Conservation (phyloP, 2,797 vertebrate species). For the Lagodon rhomboides region DNA sequence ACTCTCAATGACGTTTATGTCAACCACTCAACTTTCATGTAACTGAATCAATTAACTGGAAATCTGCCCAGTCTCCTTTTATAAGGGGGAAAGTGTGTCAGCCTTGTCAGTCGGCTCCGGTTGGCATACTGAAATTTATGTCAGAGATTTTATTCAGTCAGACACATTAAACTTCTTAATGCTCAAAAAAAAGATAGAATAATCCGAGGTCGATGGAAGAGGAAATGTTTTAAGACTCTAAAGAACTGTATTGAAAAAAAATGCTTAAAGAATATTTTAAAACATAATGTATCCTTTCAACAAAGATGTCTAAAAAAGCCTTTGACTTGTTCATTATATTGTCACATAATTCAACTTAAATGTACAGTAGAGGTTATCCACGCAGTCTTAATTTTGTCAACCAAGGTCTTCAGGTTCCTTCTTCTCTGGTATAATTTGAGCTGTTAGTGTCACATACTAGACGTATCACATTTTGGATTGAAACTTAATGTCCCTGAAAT, state of each 20-base stretch:
- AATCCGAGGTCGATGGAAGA: background rate
- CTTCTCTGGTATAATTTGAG: background rate
- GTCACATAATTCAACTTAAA: background rate
- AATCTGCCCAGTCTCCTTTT: slow-evolving; percentile 28
- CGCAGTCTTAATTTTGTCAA: slow-evolving; percentile 12
- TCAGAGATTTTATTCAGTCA: slow-evolving; percentile 31
- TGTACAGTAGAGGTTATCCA: background rate
- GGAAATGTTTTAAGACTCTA: background rate
- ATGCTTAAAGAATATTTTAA: background rate
- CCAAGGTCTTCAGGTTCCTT: background rate
- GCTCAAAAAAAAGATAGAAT: slow-evolving; percentile 3
- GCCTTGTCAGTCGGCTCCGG: slow-evolving; percentile 25
- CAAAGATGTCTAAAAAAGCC: background rate
- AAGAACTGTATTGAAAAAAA: background rate
- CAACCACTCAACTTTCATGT: slow-evolving; percentile 52
- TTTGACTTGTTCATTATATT: background rate
- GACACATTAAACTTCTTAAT: slow-evolving; percentile 6
- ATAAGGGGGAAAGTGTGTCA: slow-evolving; percentile 50
- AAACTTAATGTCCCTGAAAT: background rate
- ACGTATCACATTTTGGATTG: slow-evolving; percentile 5
- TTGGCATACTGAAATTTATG: slow-evolving; percentile 16
- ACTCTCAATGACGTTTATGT: slow-evolving; percentile 39
- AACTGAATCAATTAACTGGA: slow-evolving; percentile 47
- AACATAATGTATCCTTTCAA: slow-evolving; percentile 12
- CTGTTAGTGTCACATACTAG: background rate